A percentile compares a stretch with the other conserved stretches of the same genome.
phyloP scores from a whole-genome alignment of 2,113 vertebrate genomes.

The Campylomormyrus numenius region DNA sequence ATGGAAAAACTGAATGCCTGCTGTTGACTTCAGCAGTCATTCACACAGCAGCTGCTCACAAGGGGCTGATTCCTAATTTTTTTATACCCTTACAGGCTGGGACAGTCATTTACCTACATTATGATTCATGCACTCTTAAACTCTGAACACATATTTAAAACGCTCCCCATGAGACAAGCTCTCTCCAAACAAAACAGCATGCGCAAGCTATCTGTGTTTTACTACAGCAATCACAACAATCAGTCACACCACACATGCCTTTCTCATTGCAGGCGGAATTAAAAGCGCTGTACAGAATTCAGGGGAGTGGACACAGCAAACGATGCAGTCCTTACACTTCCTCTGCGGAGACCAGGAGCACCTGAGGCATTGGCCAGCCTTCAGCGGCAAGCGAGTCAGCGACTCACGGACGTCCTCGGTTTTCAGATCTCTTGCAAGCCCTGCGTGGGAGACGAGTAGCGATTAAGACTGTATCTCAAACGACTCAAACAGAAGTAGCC shows the following conservation, averaged over 20 bases:
- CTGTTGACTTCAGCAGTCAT: background rate
- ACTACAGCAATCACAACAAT: background rate
- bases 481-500: background rate
- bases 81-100: background rate
- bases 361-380: background rate
- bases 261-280: background rate
- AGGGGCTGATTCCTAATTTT: background rate
- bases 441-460: slow-evolving; percentile 2
- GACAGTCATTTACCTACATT: background rate
- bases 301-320: background rate
- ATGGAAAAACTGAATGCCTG: background rate
- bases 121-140: background rate
- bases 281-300: background rate
- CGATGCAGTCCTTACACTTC: background rate
- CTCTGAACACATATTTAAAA: background rate
- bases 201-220: slow-evolving; percentile 1
- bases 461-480: slow-evolving; percentile 10
- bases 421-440: background rate
- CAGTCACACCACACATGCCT: background rate
- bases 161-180: background rate
- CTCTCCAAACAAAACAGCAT: background rate
- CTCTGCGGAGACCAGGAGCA: background rate
- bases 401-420: background rate
- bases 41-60: background rate
- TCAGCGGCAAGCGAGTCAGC: background rate